Evolutionary conservation across 2,797 vertebrate genomes (phyloP).

Genomic region (Sitta carolinensis): DNA sequence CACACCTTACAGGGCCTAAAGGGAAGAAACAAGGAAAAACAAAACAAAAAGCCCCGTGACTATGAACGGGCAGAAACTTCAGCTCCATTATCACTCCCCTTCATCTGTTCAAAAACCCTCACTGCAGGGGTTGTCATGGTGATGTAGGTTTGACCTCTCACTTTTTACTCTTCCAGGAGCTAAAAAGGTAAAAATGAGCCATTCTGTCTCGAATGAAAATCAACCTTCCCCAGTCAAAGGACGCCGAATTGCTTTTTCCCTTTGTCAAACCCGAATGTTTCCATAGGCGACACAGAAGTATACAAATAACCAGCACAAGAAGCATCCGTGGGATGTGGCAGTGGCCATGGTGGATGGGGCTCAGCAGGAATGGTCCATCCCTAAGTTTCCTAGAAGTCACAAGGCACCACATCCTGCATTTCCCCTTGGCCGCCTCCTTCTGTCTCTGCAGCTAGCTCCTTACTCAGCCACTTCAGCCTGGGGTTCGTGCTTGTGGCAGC

Average conservation of each 20-base stretch:
- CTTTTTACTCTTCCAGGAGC: constrained; percentile 81
- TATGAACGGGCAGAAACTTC: constrained; percentile 62
- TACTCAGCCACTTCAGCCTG: neutral
- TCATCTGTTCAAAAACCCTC: constrained; percentile 67
- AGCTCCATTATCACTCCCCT: constrained; percentile 71
- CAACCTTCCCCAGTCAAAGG: constrained; percentile 70
- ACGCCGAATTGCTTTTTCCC: constrained; percentile 58
- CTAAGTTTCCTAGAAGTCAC: constrained; percentile 1
- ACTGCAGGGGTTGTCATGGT: constrained; percentile 83
- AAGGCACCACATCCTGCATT: rapidly evolving
- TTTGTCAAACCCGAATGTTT: constrained; percentile 65
- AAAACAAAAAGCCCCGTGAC: constrained; percentile 6
- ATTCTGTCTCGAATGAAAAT: constrained; percentile 77
- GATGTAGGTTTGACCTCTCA: constrained; percentile 86
- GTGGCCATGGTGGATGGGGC: neutral
- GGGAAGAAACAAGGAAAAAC: neutral
- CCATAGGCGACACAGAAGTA: constrained; percentile 23
- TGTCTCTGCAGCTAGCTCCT: neutral
- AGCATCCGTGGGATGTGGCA: neutral
- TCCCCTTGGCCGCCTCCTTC: rapidly evolving
- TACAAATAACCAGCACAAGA: neutral
- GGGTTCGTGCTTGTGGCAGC: constrained; percentile 11
- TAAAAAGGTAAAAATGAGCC: constrained; percentile 77
- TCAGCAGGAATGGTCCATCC: neutral
- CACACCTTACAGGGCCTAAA: neutral